Percentiles rank a stretch among this genome's conserved stretches.
Evolutionary conservation across 2,888 invertebrate species (phyloP).

Genomic region (Eledona agricola): DNA sequence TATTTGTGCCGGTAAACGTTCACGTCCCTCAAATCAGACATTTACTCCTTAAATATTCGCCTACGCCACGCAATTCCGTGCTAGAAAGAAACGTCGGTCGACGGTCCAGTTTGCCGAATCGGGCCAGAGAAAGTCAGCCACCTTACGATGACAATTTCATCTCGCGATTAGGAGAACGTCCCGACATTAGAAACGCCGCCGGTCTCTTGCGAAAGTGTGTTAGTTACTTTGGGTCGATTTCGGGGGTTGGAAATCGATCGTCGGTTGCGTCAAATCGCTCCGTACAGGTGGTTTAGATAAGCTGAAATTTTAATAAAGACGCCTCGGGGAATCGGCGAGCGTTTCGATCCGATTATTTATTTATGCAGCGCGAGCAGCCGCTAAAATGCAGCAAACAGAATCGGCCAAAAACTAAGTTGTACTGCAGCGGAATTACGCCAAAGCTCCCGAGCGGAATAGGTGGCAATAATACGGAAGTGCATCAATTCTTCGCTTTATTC

Average conservation of each 20-base stretch:
- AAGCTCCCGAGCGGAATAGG: too few relatives aligned
- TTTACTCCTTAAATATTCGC: slow-evolving; percentile 7
- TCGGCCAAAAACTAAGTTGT: too few relatives aligned
- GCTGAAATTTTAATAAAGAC: slow-evolving; percentile 12
- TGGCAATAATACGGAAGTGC: too few relatives aligned
- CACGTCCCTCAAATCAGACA: slow-evolving; percentile 16
- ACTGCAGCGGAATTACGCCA: too few relatives aligned
- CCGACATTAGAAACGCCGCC: neutral
- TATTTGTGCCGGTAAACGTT: slow-evolving; percentile 23
- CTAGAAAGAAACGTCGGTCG: slow-evolving; percentile 11
- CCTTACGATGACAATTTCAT: slow-evolving; percentile 14
- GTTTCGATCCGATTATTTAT: slow-evolving; percentile 14
- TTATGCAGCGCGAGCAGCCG: slow-evolving; percentile 3
- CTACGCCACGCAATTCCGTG: slow-evolving; percentile 2
- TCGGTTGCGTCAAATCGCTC: slow-evolving; percentile 1
- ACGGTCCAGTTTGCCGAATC: slow-evolving; percentile 18
- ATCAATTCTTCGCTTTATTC: too few relatives aligned
- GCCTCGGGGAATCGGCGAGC: neutral
- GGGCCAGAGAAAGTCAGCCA: slow-evolving; percentile 20
- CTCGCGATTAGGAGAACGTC: slow-evolving; percentile 5
- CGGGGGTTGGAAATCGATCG: neutral
- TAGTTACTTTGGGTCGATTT: neutral
- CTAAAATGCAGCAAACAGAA: too few relatives aligned
- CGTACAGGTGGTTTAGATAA: slow-evolving; percentile 14
- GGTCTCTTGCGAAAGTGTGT: slow-evolving; percentile 10